A percentile compares a stretch with the other conserved stretches of the same genome.
phyloP scores from a whole-genome alignment of 2,888 invertebrate genomes.

The Temnothorax unifasciatus region DNA sequence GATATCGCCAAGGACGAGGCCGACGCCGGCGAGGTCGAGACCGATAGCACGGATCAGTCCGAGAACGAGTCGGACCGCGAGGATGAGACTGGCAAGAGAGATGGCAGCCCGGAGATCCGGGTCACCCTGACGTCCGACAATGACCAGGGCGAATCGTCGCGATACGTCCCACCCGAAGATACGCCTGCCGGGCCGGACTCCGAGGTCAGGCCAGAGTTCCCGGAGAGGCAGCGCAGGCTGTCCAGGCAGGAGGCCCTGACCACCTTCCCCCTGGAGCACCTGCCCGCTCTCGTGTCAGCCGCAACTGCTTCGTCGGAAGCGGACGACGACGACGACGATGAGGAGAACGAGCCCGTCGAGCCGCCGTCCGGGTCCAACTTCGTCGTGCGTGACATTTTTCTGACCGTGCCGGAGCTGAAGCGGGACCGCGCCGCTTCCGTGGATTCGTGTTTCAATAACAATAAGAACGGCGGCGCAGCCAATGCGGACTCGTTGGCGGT shows the following conservation, averaged over 20 bases:
- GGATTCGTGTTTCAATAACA: constrained; percentile 94
- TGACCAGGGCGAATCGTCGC: constrained; percentile 77
- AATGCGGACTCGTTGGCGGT: constrained; percentile 91
- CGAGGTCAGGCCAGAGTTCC: constrained; percentile 63
- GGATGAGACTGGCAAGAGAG: constrained; percentile 68
- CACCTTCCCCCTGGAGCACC: constrained; percentile 85
- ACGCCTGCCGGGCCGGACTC: constrained; percentile 80
- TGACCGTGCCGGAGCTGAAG: constrained; percentile 94
- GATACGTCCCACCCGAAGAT: constrained; percentile 6
- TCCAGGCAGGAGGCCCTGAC: constrained; percentile 93
- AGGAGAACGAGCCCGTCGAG: constrained; percentile 62
- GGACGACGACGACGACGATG: constrained; percentile 61
- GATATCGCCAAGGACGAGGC: constrained; percentile 73
- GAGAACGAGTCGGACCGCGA: constrained; percentile 70
- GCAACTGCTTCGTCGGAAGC: constrained; percentile 66
- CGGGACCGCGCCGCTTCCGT: constrained; percentile 95
- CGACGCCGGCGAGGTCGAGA: constrained; percentile 72
- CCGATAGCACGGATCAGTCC: constrained; percentile 69
- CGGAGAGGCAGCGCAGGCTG: constrained; percentile 88
- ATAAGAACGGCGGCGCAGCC: constrained; percentile 89
- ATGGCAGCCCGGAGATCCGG: constrained; percentile 82
- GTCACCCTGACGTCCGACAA: constrained; percentile 77
- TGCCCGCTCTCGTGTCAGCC: constrained; percentile 72
- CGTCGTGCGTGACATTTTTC: constrained; percentile 91
- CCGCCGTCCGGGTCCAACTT: constrained; percentile 72